A percentile compares a stretch with the other conserved stretches of the same genome.
phyloP scores from a whole-genome alignment of 2,113 vertebrate species.

The Etheostoma cragini region DNA sequence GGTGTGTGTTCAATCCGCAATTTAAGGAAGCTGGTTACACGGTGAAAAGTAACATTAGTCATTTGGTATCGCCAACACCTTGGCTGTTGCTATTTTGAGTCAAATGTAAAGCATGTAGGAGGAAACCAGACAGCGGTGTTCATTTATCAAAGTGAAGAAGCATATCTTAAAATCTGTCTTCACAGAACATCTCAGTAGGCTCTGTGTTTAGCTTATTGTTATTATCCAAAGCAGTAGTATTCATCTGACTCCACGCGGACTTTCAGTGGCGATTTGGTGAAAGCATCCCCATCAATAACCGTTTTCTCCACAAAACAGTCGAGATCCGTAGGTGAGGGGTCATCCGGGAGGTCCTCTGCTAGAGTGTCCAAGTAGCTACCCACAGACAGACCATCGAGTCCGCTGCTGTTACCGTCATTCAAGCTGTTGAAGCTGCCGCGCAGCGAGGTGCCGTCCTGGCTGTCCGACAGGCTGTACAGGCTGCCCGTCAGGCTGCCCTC shows the following conservation, averaged over 20 bases:
- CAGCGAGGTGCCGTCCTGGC: constrained; percentile 88
- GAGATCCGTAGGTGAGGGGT: constrained; percentile 88
- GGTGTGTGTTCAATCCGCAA: constrained; percentile 9
- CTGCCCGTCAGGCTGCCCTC: constrained; percentile 94
- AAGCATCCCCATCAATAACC: constrained; percentile 82
- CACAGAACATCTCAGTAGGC: constrained; percentile 40
- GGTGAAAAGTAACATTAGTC: constrained; percentile 20
- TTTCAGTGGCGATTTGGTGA: constrained; percentile 82
- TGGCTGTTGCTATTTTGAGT: neutral
- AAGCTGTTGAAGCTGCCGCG: constrained; percentile 90
- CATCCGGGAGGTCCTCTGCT: constrained; percentile 89
- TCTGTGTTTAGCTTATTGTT: constrained; percentile 7
- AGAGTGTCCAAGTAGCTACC: constrained; percentile 97
- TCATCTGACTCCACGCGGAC: constrained; percentile 90
- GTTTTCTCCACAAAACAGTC: constrained; percentile 88
- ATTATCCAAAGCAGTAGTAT: constrained; percentile 94
- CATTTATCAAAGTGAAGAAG: constrained; percentile 19
- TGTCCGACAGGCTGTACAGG: constrained; percentile 93
- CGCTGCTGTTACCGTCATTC: constrained; percentile 88
- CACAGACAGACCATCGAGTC: constrained; percentile 92
- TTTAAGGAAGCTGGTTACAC: constrained; percentile 32
- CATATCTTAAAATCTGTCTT: constrained; percentile 20
- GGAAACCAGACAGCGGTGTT: neutral
- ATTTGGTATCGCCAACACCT: constrained; percentile 2
- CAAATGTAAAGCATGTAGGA: constrained; percentile 9